Evolutionary conservation across 2,113 vertebrate species (phyloP).

Genomic region (Orientallactaga bullata): DNA sequence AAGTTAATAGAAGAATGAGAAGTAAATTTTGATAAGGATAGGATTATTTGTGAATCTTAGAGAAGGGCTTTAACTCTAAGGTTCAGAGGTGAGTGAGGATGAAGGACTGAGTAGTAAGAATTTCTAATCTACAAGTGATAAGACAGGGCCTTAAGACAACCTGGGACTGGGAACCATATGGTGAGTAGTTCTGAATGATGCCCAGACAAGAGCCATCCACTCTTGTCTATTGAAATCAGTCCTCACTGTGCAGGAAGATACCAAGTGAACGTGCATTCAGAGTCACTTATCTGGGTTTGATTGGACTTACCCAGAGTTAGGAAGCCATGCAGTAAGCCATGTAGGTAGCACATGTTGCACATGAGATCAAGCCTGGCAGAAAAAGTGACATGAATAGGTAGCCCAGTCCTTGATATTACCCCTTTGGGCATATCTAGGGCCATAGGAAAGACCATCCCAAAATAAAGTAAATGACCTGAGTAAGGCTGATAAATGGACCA

Average conservation of each 20-base stretch:
- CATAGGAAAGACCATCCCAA: neutral
- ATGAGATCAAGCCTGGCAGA: neutral
- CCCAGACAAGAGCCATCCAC: neutral
- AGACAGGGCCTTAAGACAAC: neutral
- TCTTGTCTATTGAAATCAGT: neutral
- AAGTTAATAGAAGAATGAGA: neutral
- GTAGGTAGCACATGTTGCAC: neutral
- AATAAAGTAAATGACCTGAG: neutral
- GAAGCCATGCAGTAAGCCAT: neutral
- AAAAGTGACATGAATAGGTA: too few species aligned
- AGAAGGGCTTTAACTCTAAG: neutral
- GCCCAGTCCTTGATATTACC: neutral
- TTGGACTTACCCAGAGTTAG: neutral
- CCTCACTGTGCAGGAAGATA: too few species aligned
- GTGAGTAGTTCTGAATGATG: neutral
- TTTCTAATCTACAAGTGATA: neutral
- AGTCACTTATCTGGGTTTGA: neutral
- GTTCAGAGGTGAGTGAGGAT: neutral
- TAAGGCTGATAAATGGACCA: neutral
- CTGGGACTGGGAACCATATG: neutral
- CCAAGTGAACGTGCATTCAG: neutral
- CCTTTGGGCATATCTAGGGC: neutral
- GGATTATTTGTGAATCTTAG: neutral
- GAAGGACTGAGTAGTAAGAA: neutral
- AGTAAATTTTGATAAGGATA: neutral